Evolutionary conservation across 2,113 vertebrate genomes (phyloP).

Genomic region (Murina feae): DNA sequence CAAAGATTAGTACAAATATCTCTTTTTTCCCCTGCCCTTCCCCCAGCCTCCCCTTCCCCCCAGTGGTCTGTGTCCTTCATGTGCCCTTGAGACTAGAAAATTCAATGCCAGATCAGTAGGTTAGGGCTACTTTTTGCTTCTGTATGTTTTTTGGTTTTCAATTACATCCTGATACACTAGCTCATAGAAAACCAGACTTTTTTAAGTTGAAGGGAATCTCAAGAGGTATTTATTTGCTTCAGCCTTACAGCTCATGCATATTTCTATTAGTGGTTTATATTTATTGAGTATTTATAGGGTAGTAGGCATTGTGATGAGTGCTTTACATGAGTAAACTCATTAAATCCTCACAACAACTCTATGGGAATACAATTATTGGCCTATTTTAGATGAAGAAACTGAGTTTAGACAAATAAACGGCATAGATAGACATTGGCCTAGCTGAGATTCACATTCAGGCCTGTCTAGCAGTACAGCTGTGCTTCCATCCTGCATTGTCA

Average conservation of each 20-base stretch:
- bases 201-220: background rate
- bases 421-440: background rate
- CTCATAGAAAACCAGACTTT: background rate
- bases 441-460: background rate
- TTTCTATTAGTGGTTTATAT: constrained; percentile 22
- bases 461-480: background rate
- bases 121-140: constrained; percentile 3
- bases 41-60: no score
- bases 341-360: background rate
- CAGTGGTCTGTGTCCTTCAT: no score
- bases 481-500: background rate
- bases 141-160: background rate
- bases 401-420: background rate
- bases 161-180: background rate
- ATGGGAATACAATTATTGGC: background rate
- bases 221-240: background rate
- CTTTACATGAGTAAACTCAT: background rate
- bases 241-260: background rate
- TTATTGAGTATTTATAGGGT: constrained; percentile 11
- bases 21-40: no score
- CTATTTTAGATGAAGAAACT: background rate
- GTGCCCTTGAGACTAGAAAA: background rate
- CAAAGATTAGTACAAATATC: no score
- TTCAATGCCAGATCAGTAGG: background rate
- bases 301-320: background rate